These are phyloP conservation scores for Achroia grisella DNA, from an alignment of 1,140 invertebrate genomes.

Conservation along the genomic window DNA sequence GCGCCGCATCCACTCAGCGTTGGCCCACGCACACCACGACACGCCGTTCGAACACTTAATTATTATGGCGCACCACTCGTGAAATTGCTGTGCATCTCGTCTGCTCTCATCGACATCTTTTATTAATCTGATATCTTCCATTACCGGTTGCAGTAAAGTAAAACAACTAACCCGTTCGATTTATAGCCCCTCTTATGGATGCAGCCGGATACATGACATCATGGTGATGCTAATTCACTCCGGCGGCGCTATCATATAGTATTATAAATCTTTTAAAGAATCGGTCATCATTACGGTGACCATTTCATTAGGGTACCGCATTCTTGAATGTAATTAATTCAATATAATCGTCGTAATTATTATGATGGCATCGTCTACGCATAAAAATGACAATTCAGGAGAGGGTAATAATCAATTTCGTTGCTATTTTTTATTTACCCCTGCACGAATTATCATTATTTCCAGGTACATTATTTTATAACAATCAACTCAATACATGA, in stretches of 20 bases:
- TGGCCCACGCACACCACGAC: constrained; percentile 37
- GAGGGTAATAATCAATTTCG: too few relatives aligned
- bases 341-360: constrained; percentile 10
- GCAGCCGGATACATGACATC: constrained; percentile 53
- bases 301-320: constrained; percentile 22
- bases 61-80: constrained; percentile 55
- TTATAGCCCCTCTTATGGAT: constrained; percentile 39
- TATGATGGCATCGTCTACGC: too few relatives aligned
- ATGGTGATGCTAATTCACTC: constrained; percentile 48
- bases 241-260: constrained; percentile 30
- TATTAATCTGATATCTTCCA: constrained; percentile 60
- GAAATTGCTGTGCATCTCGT: constrained; percentile 59
- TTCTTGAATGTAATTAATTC: neutral
- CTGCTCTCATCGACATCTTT: constrained; percentile 55
- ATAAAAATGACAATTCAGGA: too few relatives aligned
- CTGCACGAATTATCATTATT: too few relatives aligned
- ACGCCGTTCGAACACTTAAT: constrained; percentile 53
- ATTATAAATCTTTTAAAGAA: constrained; percentile 31
- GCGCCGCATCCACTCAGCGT: constrained; percentile 21
- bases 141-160: constrained; percentile 42
- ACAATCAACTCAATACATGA: too few relatives aligned
- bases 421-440: too few relatives aligned
- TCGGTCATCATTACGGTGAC: constrained; percentile 16
- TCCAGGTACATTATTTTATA: too few relatives aligned
- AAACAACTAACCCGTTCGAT: constrained; percentile 47